These are phyloP conservation scores for Dendrolimus kikuchii DNA, from an alignment of 1,140 invertebrate species.

Conservation along the genomic window DNA sequence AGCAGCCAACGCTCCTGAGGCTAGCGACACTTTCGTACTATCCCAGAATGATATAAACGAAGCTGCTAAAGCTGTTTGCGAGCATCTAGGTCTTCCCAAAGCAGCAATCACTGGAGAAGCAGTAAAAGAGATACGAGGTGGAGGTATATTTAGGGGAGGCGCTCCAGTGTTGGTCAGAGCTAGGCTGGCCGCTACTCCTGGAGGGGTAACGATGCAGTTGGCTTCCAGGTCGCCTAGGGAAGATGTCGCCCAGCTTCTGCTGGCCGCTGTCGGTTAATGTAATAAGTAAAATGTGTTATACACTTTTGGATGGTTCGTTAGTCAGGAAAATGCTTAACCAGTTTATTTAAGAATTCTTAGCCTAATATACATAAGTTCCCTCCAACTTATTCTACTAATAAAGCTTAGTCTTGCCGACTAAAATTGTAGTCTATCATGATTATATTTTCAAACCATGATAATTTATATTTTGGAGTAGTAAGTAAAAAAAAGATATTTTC, in stretches of 20 bases:
- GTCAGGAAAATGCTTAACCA: too few relatives aligned
- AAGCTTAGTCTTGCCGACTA: too few relatives aligned
- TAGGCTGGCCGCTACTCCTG: slow-evolving; percentile 85
- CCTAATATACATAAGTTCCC: too few relatives aligned
- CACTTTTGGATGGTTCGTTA: too few relatives aligned
- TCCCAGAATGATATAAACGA: slow-evolving; percentile 84
- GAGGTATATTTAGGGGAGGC: slow-evolving; percentile 76
- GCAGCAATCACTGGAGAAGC: slow-evolving; percentile 44
- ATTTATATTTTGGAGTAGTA: too few relatives aligned
- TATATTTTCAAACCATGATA: too few relatives aligned
- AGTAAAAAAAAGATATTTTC: too few relatives aligned
- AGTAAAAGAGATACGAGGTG: slow-evolving; percentile 82
- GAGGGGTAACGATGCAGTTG: slow-evolving; percentile 83
- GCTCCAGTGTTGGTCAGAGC: slow-evolving; percentile 91
- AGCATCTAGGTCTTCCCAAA: slow-evolving; percentile 90
- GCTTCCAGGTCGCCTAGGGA: slow-evolving; percentile 77
- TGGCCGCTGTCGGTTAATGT: slow-evolving; percentile 86
- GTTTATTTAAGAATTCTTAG: too few relatives aligned
- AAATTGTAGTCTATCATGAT: too few relatives aligned
- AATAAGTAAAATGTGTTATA: neutral
- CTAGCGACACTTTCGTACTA: slow-evolving; percentile 48
- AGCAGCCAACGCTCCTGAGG: slow-evolving; percentile 40
- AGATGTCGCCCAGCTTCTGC: slow-evolving; percentile 87
- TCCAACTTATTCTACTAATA: too few relatives aligned
- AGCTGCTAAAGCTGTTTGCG: slow-evolving; percentile 85